Evolutionary conservation across 2,113 vertebrate genomes (phyloP).

Genomic region (Ameiurus melas): DNA sequence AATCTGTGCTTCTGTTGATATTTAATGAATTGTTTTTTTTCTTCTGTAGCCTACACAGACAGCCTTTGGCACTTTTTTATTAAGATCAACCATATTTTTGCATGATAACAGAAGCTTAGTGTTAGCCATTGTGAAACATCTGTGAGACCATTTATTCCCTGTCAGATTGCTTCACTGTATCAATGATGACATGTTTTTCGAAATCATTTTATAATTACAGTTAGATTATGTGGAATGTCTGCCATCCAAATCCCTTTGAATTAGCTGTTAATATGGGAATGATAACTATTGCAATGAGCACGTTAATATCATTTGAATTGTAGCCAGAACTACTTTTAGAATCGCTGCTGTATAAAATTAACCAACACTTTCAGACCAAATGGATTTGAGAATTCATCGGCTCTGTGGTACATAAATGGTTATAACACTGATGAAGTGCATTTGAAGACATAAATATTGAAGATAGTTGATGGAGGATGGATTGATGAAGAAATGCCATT

Average conservation of each 20-base stretch:
- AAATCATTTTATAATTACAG: background rate
- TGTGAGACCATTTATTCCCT: background rate
- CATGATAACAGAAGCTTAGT: background rate
- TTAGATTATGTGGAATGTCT: background rate
- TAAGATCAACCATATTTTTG: background rate
- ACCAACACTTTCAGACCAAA: background rate
- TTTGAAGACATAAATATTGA: conserved; percentile 6
- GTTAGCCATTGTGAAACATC: background rate
- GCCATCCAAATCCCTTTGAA: background rate
- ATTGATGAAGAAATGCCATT: background rate
- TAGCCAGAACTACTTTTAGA: background rate
- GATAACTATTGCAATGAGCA: background rate
- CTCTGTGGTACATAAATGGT: background rate
- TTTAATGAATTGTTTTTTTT: background rate
- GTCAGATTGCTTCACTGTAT: background rate
- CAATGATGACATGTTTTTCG: background rate
- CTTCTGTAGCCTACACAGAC: background rate
- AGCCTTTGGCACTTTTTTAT: background rate
- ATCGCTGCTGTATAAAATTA: background rate
- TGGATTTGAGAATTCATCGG: background rate
- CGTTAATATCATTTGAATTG: background rate
- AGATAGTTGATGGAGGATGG: background rate
- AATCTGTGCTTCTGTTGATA: background rate
- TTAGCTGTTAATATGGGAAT: background rate
- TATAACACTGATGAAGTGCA: background rate